Percentiles rank a stretch among this genome's conserved stretches.
These are phyloP conservation scores for Scolopax mira DNA, from an alignment of 2,113 vertebrate genomes.

Conservation along the genomic window DNA sequence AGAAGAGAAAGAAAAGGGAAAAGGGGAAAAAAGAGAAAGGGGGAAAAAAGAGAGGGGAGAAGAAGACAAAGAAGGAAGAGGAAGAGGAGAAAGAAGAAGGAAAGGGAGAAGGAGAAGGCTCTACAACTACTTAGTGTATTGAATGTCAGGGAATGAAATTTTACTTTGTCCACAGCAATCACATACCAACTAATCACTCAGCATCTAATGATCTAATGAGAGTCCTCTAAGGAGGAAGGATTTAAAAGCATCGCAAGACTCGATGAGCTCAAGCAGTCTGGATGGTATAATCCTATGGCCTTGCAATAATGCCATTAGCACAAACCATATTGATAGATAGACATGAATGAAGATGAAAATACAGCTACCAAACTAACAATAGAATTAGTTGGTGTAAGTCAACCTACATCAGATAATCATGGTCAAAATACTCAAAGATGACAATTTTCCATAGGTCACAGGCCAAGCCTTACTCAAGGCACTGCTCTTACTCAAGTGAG, in stretches of 20 bases:
- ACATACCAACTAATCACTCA: not conserved
- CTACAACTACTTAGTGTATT: not conserved
- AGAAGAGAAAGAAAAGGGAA: not conserved
- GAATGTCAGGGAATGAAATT: not conserved
- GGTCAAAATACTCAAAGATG: not conserved
- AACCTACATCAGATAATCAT: not conserved
- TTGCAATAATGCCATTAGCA: not conserved
- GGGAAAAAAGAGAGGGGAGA: too few relatives aligned
- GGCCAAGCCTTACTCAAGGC: not conserved
- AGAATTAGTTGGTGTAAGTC: not conserved
- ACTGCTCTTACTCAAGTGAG: not conserved
- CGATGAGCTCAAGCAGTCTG: not conserved
- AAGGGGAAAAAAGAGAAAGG: not conserved
- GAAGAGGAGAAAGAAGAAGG: fast-evolving
- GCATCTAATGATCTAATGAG: not conserved
- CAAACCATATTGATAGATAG: not conserved
- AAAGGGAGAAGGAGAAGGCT: fast-evolving
- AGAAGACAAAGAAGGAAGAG: fast-evolving
- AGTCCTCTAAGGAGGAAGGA: not conserved
- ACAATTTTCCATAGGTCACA: not conserved
- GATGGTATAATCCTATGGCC: not conserved
- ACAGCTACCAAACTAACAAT: not conserved
- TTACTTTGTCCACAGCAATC: not conserved
- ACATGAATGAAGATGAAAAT: not conserved
- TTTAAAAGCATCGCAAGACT: conserved; percentile 7